These are phyloP conservation scores for Pholis gunnellus DNA, from an alignment of 2,113 vertebrate genomes.

Conservation along the genomic window DNA sequence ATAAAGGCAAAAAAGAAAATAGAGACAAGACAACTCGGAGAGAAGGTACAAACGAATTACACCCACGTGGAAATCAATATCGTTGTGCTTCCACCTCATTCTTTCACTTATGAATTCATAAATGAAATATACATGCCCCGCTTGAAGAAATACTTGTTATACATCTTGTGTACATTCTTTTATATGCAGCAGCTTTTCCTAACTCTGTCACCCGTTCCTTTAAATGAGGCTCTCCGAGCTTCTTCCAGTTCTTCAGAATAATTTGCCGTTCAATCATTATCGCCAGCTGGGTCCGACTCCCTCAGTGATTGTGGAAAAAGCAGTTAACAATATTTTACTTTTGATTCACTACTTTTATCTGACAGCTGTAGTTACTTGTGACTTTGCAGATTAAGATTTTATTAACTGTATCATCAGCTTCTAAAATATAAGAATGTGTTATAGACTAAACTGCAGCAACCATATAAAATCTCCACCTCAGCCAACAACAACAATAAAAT, in stretches of 20 bases:
- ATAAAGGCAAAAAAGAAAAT: slow-evolving; percentile 1
- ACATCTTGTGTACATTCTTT: neutral
- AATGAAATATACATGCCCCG: neutral
- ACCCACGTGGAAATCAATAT: slow-evolving; percentile 31
- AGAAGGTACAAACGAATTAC: neutral
- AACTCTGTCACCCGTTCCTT: neutral
- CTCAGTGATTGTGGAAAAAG: neutral
- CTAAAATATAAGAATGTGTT: neutral
- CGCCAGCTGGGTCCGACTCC: neutral
- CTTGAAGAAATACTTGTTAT: slow-evolving; percentile 4
- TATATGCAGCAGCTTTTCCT: neutral
- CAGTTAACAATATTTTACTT: neutral
- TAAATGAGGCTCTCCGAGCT: neutral
- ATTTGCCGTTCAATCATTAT: neutral
- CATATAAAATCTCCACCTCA: neutral
- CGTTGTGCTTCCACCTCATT: neutral
- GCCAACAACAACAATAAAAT: neutral
- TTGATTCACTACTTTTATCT: neutral
- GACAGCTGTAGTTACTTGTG: neutral
- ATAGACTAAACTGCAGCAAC: neutral
- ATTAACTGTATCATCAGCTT: neutral
- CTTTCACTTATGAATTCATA: neutral
- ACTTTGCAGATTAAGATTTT: neutral
- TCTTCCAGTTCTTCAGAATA: neutral
- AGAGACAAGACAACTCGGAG: neutral